Base-by-base conservation (phyloP, 1,140 invertebrate genomes). In the Maniola jurtina region DNA sequence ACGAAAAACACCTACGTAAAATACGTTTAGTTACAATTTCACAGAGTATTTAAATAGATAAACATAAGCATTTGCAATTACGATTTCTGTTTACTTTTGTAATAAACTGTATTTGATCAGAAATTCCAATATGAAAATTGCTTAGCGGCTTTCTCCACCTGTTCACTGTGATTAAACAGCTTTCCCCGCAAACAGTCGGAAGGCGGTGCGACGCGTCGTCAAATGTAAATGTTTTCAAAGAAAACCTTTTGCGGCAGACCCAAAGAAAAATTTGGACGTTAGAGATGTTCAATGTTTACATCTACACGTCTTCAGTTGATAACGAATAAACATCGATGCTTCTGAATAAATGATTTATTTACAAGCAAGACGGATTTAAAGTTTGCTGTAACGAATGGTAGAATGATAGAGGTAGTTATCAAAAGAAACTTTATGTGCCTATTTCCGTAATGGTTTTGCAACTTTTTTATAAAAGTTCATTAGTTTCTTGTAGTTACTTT, bases 101-200 rank as follows among this genome's bases (percentile, higher is more conserved):
- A 64, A 57, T 40, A 55, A 61, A 45, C 45, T 15, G 36, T 61
- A 60, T 66, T 60, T 70, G 64, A 60, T 59, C 64, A 66, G 60
- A 63, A 70, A 66, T 63, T 63, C 74, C 75, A 86, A 86, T 84
- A 85, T 77, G 78, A 83, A 88, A 85, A 87, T 87, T 83, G 80
- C 79, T 80, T 77, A 73, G 74, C 76, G 76, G 64, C 66, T 77
- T 68, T 72, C 74, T 73, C 77, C 80, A 88, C 85, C 85, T 86
- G 85, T 84, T 83, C 77, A 71, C 84, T 69, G 83, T 88, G 88
- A 89, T 89, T 90, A 88, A 90, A 88, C 82, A 80, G 80, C 78
- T 82, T 84, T 76, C 64, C 67, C 52, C 71, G 72, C 79, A 82
- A 85, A 83, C 79, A 81, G 52, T 70, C 68, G 64, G 66, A 73